Base-by-base conservation (phyloP, 2,113 vertebrate species). In the Bufo gargarizans region DNA sequence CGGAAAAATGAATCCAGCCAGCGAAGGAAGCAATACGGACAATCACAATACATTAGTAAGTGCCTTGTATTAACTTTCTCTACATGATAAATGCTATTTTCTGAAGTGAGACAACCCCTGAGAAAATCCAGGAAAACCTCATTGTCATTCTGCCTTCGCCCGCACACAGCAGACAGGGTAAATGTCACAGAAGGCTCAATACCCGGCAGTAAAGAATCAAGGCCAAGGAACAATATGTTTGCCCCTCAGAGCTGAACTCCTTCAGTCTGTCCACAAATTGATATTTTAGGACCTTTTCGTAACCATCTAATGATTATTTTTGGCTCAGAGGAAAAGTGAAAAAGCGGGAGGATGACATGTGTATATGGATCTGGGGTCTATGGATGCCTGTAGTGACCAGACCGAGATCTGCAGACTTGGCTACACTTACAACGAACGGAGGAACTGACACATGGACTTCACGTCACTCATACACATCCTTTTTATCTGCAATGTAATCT, bases 401-500 rank as follows among this genome's bases (percentile, higher is more conserved):
- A 2, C 11, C 56, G 13, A 12, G 56, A 58, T 13, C 56, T 58
- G 8, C 56, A 3, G 13, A 58, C 56, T 14, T 10, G 16, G 43
- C 13, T 8, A 58, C 78, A 89, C 87, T 89, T 83, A 89, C 87
- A 89, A 33, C 71, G 74, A 89, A 89, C 58, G 43, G 47, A 82
- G 19, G 56, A 53, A 77, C 45, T 5, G 49, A 67, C 58, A 74
- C 63, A 47, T 58, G 47, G 43, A 6, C 45, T 85, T 95, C 93
- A 6, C 45, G 84, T 95, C 93, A 99, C 90, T 98, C 96, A 91
- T 98, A 98, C 45, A 99, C 92, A 71, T 99, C 98, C 90, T 98
- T 97, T 93, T 97, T 98, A 92, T 99, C 96, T 92, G 98, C 97
- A 81, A 99, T 97, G 94, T 98, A 99, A 91, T 98, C 96, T 92